phyloP scores from a whole-genome alignment of 1,140 invertebrate genomes.

The Tyrophagus putrescentiae region DNA sequence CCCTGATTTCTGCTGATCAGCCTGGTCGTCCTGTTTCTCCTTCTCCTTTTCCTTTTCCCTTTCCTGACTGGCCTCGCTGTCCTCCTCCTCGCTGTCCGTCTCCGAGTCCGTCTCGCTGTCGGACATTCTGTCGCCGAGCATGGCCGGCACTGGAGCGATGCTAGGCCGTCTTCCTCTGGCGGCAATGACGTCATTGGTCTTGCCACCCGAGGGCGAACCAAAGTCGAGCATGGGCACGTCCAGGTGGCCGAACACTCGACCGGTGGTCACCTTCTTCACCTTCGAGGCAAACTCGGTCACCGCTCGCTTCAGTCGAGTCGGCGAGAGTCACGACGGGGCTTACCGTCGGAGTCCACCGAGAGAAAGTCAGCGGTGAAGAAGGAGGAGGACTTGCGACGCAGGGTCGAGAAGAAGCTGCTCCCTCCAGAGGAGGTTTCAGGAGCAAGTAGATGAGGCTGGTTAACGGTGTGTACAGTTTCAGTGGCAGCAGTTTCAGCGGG shows the following conservation, averaged over 20 bases:
- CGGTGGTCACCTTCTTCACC: constrained; percentile 29
- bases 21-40: constrained; percentile 18
- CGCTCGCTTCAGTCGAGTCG: constrained; percentile 18
- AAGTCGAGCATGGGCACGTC: constrained; percentile 29
- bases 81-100: constrained; percentile 28
- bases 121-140: constrained; percentile 31
- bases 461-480: not conserved
- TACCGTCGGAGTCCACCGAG: not conserved
- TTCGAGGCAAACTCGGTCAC: constrained; percentile 23
- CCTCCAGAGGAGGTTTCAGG: not conserved
- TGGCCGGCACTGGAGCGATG: constrained; percentile 37
- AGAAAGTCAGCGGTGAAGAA: constrained; percentile 19
- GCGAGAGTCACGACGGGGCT: constrained; percentile 21
- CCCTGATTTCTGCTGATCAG: no score
- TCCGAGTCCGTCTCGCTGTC: constrained; percentile 28
- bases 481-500: not conserved
- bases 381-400: constrained; percentile 14
- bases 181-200: constrained; percentile 25
- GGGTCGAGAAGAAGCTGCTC: not conserved
- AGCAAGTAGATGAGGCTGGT: not conserved
- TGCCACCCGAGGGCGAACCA: constrained; percentile 24
- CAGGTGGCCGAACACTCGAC: constrained; percentile 28
- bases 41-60: no score
- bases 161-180: constrained; percentile 30
- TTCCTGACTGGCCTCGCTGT: no score